A percentile compares a stretch with the other conserved stretches of the same genome.
phyloP scores from a whole-genome alignment of 2,797 vertebrate species.

The Tragopan temminckii region DNA sequence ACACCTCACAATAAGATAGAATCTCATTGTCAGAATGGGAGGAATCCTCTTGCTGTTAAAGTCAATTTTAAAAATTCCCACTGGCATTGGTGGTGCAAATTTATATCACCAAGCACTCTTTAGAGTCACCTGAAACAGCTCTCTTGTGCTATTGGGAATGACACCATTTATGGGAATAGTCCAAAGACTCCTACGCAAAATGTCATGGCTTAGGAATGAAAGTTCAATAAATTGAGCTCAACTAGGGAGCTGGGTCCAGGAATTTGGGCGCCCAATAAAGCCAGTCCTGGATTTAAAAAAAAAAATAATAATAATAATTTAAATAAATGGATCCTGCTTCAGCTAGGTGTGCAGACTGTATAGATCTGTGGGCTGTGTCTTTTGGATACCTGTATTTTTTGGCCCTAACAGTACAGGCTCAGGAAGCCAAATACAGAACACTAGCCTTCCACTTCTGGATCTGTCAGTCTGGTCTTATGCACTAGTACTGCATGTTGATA shows the following conservation, averaged over 20 bases:
- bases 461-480: neutral
- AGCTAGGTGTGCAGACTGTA: neutral
- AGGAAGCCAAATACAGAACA: neutral
- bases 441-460: neutral
- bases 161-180: neutral
- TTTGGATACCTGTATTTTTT: neutral
- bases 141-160: neutral
- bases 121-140: neutral
- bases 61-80: neutral
- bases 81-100: neutral
- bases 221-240: neutral
- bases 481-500: neutral
- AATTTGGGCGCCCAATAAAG: neutral
- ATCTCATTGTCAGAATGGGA: neutral
- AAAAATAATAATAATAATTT: neutral
- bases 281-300: neutral
- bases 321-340: neutral
- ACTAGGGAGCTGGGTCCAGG: neutral
- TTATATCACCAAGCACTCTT: neutral
- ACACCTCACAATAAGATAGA: neutral
- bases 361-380: neutral
- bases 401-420: neutral
- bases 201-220: slow-evolving; percentile 27
- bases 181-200: slow-evolving; percentile 18
- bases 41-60: neutral